Conservation (phyloP, 2,888 invertebrate genomes). For the Hypolimnas misippus region DNA sequence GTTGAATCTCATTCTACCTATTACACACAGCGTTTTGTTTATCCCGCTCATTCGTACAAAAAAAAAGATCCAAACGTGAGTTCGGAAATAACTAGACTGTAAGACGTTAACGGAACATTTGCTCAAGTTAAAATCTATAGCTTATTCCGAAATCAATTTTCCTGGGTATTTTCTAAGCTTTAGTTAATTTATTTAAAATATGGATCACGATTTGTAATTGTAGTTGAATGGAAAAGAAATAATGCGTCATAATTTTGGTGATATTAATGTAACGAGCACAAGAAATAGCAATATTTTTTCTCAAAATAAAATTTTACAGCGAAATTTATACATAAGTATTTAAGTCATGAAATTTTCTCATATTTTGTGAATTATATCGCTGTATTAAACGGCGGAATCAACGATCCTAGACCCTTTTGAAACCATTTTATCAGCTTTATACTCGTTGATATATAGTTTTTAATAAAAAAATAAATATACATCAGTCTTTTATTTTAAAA, state of each 20-base stretch:
- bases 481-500: slow-evolving; percentile 30
- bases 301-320: slow-evolving; percentile 21
- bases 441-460: slow-evolving; percentile 59
- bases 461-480: slow-evolving; percentile 49
- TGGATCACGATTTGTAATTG: slow-evolving; percentile 5
- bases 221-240: slow-evolving; percentile 17
- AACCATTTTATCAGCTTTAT: slow-evolving; percentile 52
- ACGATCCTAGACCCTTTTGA: slow-evolving; percentile 33
- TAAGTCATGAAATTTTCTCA: slow-evolving; percentile 28
- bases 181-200: background rate
- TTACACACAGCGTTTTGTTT: slow-evolving; percentile 76
- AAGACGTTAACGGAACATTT: slow-evolving; percentile 52
- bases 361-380: slow-evolving; percentile 31
- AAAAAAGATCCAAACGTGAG: slow-evolving; percentile 84
- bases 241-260: slow-evolving; percentile 24
- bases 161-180: slow-evolving; percentile 4
- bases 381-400: slow-evolving; percentile 19
- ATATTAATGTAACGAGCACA: slow-evolving; percentile 31
- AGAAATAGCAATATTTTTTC: slow-evolving; percentile 31
- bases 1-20: slow-evolving; percentile 67
- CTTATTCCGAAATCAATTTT: slow-evolving; percentile 15
- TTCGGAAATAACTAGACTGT: slow-evolving; percentile 89
- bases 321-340: slow-evolving; percentile 22
- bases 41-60: slow-evolving; percentile 79
- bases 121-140: slow-evolving; percentile 40